Evolutionary conservation across 2,888 invertebrate genomes (phyloP).

Genomic region (Orthosia gothica): DNA sequence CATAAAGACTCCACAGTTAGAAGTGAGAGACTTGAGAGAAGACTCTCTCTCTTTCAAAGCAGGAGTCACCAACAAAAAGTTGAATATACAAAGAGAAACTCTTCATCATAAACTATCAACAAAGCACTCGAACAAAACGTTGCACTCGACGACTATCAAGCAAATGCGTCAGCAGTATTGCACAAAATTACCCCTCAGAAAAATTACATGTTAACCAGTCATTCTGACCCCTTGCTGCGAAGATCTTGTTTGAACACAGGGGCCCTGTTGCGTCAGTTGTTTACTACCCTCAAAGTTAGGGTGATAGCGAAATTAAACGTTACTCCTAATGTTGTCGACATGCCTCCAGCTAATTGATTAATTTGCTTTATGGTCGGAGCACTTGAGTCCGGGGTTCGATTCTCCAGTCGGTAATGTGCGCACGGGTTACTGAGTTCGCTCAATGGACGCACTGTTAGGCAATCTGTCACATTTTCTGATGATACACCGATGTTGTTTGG

Average conservation of each 20-base stretch:
- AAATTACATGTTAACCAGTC: constrained; percentile 75
- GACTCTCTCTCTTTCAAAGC: constrained; percentile 7
- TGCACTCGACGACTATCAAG: constrained; percentile 82
- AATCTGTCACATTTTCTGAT: constrained; percentile 89
- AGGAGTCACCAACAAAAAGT: constrained; percentile 55
- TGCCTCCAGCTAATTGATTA: constrained; percentile 91
- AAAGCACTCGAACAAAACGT: constrained; percentile 81
- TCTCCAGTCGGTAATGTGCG: constrained; percentile 84
- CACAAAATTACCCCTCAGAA: constrained; percentile 84
- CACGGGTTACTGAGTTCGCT: constrained; percentile 84
- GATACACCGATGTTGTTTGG: constrained; percentile 63
- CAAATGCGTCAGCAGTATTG: constrained; percentile 90
- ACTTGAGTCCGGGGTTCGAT: constrained; percentile 87
- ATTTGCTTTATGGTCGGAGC: constrained; percentile 91
- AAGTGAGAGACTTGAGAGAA: too few species aligned
- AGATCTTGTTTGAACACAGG: constrained; percentile 44
- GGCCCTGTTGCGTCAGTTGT: constrained; percentile 72
- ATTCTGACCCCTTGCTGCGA: constrained; percentile 69
- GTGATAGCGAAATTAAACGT: constrained; percentile 87
- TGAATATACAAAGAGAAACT: constrained; percentile 71
- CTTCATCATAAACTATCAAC: constrained; percentile 88
- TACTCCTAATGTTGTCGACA: constrained; percentile 90
- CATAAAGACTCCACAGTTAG: too few species aligned
- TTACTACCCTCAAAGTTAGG: constrained; percentile 78
- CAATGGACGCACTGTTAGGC: constrained; percentile 87